Evolutionary conservation across 2,113 vertebrate species (phyloP).

Genomic region (Platycercus adscitus): DNA sequence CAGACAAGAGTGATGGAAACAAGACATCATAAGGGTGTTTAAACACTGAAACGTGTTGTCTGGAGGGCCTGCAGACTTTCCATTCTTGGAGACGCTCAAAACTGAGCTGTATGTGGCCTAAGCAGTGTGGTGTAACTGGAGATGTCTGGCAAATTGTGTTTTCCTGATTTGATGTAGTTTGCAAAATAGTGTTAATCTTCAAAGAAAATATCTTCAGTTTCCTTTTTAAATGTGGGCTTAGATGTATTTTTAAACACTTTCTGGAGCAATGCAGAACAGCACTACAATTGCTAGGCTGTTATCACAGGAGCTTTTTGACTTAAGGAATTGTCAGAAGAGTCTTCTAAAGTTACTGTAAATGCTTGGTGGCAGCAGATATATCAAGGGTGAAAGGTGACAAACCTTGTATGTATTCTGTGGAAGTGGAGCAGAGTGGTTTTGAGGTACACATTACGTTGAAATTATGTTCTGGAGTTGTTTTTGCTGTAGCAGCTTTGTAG

Average conservation of each 20-base stretch:
- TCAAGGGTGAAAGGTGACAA: neutral
- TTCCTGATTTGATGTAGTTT: neutral
- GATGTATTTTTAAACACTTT: neutral
- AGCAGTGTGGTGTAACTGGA: neutral
- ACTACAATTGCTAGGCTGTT: neutral
- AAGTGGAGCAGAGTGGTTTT: neutral
- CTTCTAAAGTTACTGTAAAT: neutral
- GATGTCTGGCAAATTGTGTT: accelerated
- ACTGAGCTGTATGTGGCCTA: neutral
- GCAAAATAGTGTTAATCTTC: neutral
- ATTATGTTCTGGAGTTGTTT: neutral
- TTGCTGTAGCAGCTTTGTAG: neutral
- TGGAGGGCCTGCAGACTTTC: neutral
- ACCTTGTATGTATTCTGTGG: neutral
- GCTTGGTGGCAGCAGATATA: neutral
- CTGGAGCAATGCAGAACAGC: neutral
- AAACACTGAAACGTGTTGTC: neutral
- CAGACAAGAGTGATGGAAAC: neutral
- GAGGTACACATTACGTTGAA: neutral
- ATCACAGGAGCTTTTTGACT: neutral
- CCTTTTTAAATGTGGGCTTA: neutral
- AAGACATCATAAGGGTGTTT: neutral
- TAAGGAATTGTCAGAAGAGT: neutral
- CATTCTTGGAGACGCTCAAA: neutral
- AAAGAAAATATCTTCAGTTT: neutral